phyloP scores from a whole-genome alignment of 1,140 invertebrate genomes.

The Galendromus occidentalis region DNA sequence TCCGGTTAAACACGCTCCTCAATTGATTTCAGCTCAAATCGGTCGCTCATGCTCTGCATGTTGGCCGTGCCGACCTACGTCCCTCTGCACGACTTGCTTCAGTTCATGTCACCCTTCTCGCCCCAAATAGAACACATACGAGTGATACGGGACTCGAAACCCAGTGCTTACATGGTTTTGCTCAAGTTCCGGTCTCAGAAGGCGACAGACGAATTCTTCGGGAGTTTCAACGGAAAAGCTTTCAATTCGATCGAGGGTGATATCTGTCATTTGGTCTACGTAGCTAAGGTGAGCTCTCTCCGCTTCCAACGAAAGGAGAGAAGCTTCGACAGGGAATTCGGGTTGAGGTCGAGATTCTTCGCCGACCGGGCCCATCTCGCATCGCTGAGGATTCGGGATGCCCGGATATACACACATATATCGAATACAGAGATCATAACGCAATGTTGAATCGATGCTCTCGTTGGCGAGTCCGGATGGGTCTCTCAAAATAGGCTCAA shows the following conservation, averaged over 20 bases:
- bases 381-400: too few relatives aligned
- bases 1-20: too few relatives aligned
- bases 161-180: conserved; percentile 93
- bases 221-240: conserved; percentile 66
- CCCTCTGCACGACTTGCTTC: conserved; percentile 75
- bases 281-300: conserved; percentile 59
- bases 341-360: too few relatives aligned
- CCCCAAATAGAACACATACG: conserved; percentile 70
- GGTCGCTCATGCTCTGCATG: conserved; percentile 58
- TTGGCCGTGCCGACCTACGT: conserved; percentile 76
- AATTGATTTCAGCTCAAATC: conserved; percentile 24
- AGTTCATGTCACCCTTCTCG: conserved; percentile 81
- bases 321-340: too few relatives aligned
- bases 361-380: too few relatives aligned
- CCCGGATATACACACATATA: too few relatives aligned
- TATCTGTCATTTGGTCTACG: conserved; percentile 81
- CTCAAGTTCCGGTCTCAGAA: conserved; percentile 53
- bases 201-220: conserved; percentile 74
- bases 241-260: conserved; percentile 85
- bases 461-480: too few relatives aligned
- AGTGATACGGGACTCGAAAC: conserved; percentile 57
- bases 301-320: too few relatives aligned
- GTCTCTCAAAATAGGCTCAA: too few relatives aligned
- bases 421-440: too few relatives aligned
- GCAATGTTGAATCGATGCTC: too few relatives aligned